Evolutionary conservation across 2,113 vertebrate species (phyloP), one percentile per base, ranked within the genome.

Genomic region (Stercorarius parasiticus): DNA sequence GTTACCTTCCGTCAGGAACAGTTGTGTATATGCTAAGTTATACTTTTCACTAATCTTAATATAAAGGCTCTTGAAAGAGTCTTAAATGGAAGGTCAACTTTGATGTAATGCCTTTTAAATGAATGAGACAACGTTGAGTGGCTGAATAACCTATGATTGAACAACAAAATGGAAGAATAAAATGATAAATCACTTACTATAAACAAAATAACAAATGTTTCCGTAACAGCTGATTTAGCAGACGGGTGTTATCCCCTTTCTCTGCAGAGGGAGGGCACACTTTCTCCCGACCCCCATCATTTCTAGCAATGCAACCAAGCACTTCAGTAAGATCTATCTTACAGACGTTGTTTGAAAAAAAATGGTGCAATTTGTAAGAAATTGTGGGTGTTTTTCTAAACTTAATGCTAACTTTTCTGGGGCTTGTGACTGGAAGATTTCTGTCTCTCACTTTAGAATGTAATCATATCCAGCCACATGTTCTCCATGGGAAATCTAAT

Each of bases 11-110:
- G 49, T 2, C 62, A 47, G 73, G 49, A 34, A 15, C 7, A 2
- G 56, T 5, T 20, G 22, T 2, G 9, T 10, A 4, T 7, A 7
- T 4, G 16, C 71, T 55, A 77, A 64, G n/a, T 40, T 34, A 30
- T 15, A 15, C 26, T 53, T 93, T 62, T 45, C 34, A 86, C 26
- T 79, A 70, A 70, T 87, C 76, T 64, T 59, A 88, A 84, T 74
- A 29, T 56, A 71, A 56, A 77, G 55, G 80, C n/a, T 77, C 69
- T 86, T 92, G 53, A 91, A 95, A 88, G 78, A 32, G n/a, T 55
- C 95, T 82, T 88, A 82, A 92, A 80, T 49, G 58, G 53, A 79
- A 97, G 83, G 85, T 91, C 83, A 95, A 13, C 27, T 91, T 93
- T 95, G 91, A 93, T 85, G 73, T 74, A 74, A 78, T 22, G 23